These are phyloP conservation scores for Bolinopsis microptera DNA, from an alignment of 37 sponge, comb jelly and placozoan genomes.

Conservation along the genomic window DNA sequence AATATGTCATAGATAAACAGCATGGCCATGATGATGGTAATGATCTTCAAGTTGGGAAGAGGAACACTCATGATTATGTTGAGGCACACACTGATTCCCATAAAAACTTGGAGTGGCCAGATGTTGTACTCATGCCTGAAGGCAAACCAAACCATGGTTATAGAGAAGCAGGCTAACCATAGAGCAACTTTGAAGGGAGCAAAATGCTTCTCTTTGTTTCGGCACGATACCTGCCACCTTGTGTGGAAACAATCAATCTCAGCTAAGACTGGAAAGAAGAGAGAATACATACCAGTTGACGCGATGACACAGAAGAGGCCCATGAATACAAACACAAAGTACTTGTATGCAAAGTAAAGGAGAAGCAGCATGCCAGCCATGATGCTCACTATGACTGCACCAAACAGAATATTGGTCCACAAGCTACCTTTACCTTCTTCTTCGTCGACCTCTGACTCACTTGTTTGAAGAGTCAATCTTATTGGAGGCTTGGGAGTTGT, in stretches of 20 bases:
- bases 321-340: slow-evolving; percentile 79
- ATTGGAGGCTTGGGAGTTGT: slow-evolving; percentile 35
- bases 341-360: slow-evolving; percentile 83
- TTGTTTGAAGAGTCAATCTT: background rate
- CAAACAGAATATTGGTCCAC: slow-evolving; percentile 43
- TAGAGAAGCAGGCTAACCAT: slow-evolving; percentile 64
- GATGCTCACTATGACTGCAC: slow-evolving; percentile 66
- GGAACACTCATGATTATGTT: slow-evolving; percentile 50
- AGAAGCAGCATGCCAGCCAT: slow-evolving; percentile 73
- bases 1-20: slow-evolving; percentile 90
- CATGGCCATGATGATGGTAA: slow-evolving; percentile 72
- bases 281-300: slow-evolving; percentile 67
- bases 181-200: background rate
- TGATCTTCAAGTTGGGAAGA: slow-evolving; percentile 66
- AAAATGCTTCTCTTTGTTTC: background rate
- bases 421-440: background rate
- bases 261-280: slow-evolving; percentile 76
- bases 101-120: slow-evolving; percentile 67
- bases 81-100: background rate
- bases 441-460: background rate
- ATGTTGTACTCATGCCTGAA: slow-evolving; percentile 68
- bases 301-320: slow-evolving; percentile 73
- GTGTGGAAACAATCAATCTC: slow-evolving; percentile 68
- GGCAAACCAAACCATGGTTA: slow-evolving; percentile 81
- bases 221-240: background rate